Conservation (phyloP, 2,888 invertebrate species). For the Agonum fuliginosum region DNA sequence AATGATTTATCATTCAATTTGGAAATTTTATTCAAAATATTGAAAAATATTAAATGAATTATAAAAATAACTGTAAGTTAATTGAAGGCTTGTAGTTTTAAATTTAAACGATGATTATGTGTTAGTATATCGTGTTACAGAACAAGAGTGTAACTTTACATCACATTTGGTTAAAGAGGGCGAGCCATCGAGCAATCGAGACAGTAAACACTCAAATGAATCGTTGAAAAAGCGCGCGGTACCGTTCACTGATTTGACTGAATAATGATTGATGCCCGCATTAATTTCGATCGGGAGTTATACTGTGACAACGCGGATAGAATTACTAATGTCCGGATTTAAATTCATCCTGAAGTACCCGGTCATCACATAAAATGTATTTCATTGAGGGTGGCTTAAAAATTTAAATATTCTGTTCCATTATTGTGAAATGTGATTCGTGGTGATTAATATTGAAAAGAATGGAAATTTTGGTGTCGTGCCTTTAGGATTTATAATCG, state of each 20-base stretch:
- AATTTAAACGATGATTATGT: conserved; percentile 17
- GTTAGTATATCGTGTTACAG: background rate
- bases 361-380: conserved; percentile 10
- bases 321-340: conserved; percentile 54
- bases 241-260: conserved; percentile 42
- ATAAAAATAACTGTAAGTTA: too few relatives aligned
- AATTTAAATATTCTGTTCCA: conserved; percentile 41
- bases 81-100: background rate
- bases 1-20: too few relatives aligned
- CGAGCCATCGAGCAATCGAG: too few relatives aligned
- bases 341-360: conserved; percentile 12
- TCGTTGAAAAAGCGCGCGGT: conserved; percentile 14
- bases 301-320: conserved; percentile 38
- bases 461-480: background rate
- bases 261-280: conserved; percentile 45
- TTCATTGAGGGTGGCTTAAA: conserved; percentile 17
- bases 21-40: too few relatives aligned
- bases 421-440: conserved; percentile 36
- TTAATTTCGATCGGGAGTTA: conserved; percentile 43
- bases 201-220: conserved; percentile 20
- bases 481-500: too few relatives aligned
- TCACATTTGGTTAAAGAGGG: conserved; percentile 7
- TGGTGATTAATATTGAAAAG: conserved; percentile 17
- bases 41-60: background rate
- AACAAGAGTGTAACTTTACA: background rate